Evolutionary conservation across 2,797 vertebrate species (phyloP).

Genomic region (Muscicapa striata): DNA sequence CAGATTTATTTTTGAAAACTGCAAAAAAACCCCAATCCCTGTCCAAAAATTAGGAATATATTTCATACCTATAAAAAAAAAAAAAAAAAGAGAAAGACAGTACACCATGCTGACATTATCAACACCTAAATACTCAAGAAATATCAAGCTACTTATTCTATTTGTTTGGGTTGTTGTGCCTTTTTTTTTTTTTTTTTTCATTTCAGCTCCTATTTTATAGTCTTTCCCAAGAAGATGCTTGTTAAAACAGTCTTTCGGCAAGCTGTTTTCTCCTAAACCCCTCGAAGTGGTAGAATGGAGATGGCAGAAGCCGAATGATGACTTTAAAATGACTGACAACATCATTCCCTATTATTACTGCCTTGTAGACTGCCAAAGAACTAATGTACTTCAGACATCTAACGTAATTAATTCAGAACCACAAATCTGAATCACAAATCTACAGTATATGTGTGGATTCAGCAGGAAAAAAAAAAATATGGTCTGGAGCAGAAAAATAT

Average conservation of each 20-base stretch:
- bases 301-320: constrained; percentile 62
- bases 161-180: constrained; percentile 22
- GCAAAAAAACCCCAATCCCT: background rate
- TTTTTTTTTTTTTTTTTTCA: background rate
- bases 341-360: constrained; percentile 72
- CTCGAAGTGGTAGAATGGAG: constrained; percentile 52
- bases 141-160: constrained; percentile 36
- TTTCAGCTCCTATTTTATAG: constrained; percentile 52
- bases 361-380: constrained; percentile 74
- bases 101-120: background rate
- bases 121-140: constrained; percentile 21
- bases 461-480: constrained; percentile 67
- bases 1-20: background rate
- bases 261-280: constrained; percentile 50
- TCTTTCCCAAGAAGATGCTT: constrained; percentile 39
- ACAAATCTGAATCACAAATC: constrained; percentile 75
- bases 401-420: constrained; percentile 77
- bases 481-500: constrained; percentile 64
- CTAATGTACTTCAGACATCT: constrained; percentile 72
- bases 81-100: background rate
- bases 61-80: background rate
- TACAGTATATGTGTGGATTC: constrained; percentile 72
- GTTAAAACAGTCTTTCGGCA: constrained; percentile 51
- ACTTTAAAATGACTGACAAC: constrained; percentile 77
- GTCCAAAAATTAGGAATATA: background rate